Conservation (phyloP, 2,888 invertebrate species). For the Orchestes rusci region DNA sequence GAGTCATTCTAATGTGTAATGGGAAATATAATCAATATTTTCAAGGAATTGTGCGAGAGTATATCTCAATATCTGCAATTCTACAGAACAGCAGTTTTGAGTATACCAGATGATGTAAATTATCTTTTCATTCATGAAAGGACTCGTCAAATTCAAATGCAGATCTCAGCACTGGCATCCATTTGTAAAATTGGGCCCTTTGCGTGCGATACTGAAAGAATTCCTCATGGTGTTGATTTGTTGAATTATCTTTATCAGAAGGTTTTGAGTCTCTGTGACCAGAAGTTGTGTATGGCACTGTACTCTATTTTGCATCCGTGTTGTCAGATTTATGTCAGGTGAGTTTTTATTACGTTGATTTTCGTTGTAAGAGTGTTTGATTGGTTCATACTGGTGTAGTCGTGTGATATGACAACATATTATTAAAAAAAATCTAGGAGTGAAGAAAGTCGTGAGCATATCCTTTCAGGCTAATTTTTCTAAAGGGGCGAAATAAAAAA, state of each 20-base stretch:
- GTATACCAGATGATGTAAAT: slow-evolving; percentile 33
- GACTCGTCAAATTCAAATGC: slow-evolving; percentile 47
- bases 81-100: slow-evolving; percentile 47
- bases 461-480: too few species aligned
- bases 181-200: slow-evolving; percentile 48
- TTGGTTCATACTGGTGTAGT: too few species aligned
- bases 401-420: too few species aligned
- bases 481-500: too few species aligned
- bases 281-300: slow-evolving; percentile 49
- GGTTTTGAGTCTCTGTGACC: slow-evolving; percentile 52
- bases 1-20: slow-evolving; percentile 12
- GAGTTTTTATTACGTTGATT: neutral
- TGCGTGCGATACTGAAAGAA: slow-evolving; percentile 30
- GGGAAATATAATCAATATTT: slow-evolving; percentile 12
- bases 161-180: slow-evolving; percentile 50
- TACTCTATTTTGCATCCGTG: slow-evolving; percentile 45
- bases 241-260: slow-evolving; percentile 60
- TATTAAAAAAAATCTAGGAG: too few species aligned
- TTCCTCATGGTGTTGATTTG: slow-evolving; percentile 50
- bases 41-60: slow-evolving; percentile 56
- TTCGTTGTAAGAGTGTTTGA: neutral
- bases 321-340: slow-evolving; percentile 42
- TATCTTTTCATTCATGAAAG: slow-evolving; percentile 38
- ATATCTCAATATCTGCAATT: slow-evolving; percentile 53
- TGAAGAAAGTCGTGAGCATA: too few species aligned